Conservation (phyloP, 2,797 vertebrate species). For the Gorsachius magnificus region DNA sequence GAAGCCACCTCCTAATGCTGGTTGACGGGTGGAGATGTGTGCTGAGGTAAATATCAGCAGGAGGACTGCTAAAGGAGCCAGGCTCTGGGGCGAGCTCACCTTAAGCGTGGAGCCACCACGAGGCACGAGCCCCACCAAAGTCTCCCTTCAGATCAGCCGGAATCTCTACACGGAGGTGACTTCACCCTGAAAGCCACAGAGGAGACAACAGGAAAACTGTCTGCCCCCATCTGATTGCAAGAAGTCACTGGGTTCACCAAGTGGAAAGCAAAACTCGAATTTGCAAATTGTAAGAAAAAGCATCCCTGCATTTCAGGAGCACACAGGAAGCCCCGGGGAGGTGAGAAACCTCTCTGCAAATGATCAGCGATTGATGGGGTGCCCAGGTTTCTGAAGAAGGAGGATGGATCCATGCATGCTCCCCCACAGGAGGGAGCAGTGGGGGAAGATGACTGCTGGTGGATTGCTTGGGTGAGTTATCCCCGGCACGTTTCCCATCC, state of each 20-base stretch:
- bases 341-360: not conserved
- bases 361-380: not conserved
- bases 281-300: not conserved
- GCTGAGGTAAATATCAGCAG: not conserved
- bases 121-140: rapidly evolving
- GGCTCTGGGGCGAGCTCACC: not conserved
- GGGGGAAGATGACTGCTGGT: not conserved
- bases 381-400: not conserved
- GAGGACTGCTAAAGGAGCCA: not conserved
- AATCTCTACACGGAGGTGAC: not conserved
- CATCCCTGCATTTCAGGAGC: not conserved
- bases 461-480: not conserved
- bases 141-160: not conserved
- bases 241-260: not conserved
- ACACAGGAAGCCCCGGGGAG: not conserved
- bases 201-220: not conserved
- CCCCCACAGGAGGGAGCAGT: not conserved
- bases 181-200: not conserved
- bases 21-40: not conserved
- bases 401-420: not conserved
- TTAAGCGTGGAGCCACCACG: not conserved
- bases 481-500: rapidly evolving
- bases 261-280: not conserved
- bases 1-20: not conserved
- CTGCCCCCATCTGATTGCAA: not conserved